Evolutionary conservation across 2,888 invertebrate genomes (phyloP).

Genomic region (Cerastis leucographa): DNA sequence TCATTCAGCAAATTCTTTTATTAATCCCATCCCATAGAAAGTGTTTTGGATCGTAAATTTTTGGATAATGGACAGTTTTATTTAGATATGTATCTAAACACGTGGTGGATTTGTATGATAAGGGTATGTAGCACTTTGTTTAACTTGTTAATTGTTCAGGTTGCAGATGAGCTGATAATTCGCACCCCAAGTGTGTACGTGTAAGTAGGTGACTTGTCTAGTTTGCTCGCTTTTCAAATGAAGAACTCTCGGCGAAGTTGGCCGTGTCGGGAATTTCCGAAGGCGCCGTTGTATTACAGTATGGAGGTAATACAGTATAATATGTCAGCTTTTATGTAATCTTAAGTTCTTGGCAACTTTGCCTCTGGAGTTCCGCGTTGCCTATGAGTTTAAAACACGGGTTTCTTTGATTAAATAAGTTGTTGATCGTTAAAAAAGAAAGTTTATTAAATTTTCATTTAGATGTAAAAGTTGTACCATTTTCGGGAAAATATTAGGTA

Average conservation of each 20-base stretch:
- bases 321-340: constrained; percentile 54
- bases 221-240: constrained; percentile 61
- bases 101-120: constrained; percentile 80
- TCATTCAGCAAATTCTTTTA: constrained; percentile 79
- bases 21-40: constrained; percentile 66
- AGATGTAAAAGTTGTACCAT: not conserved
- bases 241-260: constrained; percentile 56
- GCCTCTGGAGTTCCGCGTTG: constrained; percentile 28
- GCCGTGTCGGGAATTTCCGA: constrained; percentile 50
- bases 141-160: constrained; percentile 87
- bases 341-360: constrained; percentile 54
- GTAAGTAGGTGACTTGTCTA: constrained; percentile 46
- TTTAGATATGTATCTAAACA: constrained; percentile 81
- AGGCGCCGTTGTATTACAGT: constrained; percentile 43
- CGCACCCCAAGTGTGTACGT: constrained; percentile 73
- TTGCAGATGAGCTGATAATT: constrained; percentile 84
- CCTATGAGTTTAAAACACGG: constrained; percentile 40
- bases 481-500: not conserved
- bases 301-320: constrained; percentile 53
- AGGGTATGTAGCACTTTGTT: constrained; percentile 80
- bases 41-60: constrained; percentile 81
- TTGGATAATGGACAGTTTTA: constrained; percentile 59
- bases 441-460: not conserved
- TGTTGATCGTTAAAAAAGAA: constrained; percentile 15
- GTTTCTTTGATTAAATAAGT: constrained; percentile 50